phyloP scores from a whole-genome alignment of 2,888 invertebrate genomes.

The Pocota personata region DNA sequence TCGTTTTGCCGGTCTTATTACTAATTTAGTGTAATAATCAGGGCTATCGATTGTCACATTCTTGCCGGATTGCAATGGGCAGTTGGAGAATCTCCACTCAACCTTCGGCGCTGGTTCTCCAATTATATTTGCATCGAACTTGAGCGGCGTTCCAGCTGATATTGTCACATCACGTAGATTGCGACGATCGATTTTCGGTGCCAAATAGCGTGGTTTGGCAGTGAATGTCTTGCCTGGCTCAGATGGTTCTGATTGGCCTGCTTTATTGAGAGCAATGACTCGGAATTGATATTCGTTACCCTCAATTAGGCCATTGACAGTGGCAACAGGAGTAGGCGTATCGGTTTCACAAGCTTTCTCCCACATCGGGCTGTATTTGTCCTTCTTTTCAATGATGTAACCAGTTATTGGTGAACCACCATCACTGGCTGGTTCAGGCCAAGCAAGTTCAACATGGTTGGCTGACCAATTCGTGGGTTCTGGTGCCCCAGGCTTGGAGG shows the following conservation, averaged over 20 bases:
- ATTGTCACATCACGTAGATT: constrained; percentile 95
- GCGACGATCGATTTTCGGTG: constrained; percentile 97
- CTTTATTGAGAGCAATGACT: constrained; percentile 96
- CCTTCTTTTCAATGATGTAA: constrained; percentile 96
- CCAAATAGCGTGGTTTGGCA: constrained; percentile 94
- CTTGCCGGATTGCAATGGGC: constrained; percentile 88
- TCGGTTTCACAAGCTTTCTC: constrained; percentile 94
- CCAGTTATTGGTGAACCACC: constrained; percentile 97
- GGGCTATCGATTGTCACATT: constrained; percentile 91
- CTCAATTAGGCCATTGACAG: constrained; percentile 95
- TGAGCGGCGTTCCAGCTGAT: constrained; percentile 95
- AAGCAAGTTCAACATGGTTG: constrained; percentile 94
- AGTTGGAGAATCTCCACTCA: constrained; percentile 95
- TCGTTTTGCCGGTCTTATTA: constrained; percentile 90
- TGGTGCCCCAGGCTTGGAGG: constrained; percentile 95
- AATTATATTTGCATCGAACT: constrained; percentile 95
- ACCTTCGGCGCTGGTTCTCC: constrained; percentile 98
- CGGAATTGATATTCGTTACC: constrained; percentile 99
- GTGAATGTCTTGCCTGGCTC: constrained; percentile 93
- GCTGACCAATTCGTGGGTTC: constrained; percentile 96
- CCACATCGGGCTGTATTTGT: constrained; percentile 96
- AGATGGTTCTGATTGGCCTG: constrained; percentile 96
- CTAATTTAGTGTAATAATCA: constrained; percentile 94
- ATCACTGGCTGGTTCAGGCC: constrained; percentile 94
- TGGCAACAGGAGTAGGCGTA: constrained; percentile 88